These are phyloP conservation scores for Salvelinus fontinalis DNA, from an alignment of 2,113 vertebrate genomes.

Conservation along the genomic window DNA sequence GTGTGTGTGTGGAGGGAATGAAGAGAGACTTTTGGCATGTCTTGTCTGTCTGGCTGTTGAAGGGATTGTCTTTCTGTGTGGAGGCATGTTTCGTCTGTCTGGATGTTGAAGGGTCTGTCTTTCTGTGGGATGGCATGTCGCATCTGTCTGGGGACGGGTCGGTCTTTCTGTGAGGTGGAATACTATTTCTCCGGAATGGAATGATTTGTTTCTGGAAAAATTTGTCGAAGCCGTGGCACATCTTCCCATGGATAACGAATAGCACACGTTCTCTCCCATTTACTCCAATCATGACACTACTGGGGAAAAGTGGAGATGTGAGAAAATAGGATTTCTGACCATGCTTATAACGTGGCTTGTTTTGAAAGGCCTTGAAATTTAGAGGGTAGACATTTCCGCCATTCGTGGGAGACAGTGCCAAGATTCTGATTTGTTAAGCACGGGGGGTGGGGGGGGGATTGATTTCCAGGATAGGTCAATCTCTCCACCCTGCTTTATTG, in stretches of 20 bases:
- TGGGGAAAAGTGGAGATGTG: too few species aligned
- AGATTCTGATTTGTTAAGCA: constrained; percentile 31
- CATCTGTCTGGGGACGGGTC: constrained; percentile 31
- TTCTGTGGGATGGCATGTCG: constrained; percentile 9
- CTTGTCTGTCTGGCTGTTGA: constrained; percentile 31
- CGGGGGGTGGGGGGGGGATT: constrained; percentile 14
- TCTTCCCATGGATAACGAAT: constrained; percentile 13
- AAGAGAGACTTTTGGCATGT: constrained; percentile 31
- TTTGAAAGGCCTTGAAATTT: constrained; percentile 3
- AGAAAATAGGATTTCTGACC: too few species aligned
- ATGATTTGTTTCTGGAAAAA: constrained; percentile 52
- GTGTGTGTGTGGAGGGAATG: background rate
- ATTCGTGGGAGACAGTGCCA: background rate
- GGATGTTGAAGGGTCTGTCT: constrained; percentile 29
- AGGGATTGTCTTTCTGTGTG: constrained; percentile 22
- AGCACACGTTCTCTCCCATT: constrained; percentile 12
- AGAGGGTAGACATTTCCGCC: background rate
- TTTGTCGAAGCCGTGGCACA: constrained; percentile 22
- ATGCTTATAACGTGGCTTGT: too few species aligned
- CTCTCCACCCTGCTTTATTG: constrained; percentile 54
- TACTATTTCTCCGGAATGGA: constrained; percentile 19
- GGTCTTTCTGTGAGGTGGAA: too few species aligned
- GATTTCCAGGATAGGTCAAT: constrained; percentile 49
- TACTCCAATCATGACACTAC: background rate
- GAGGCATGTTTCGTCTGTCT: constrained; percentile 51